Evolutionary conservation across 2,797 vertebrate species (phyloP), one percentile per base, ranked within the genome.

Genomic region (Scolopax rusticola): DNA sequence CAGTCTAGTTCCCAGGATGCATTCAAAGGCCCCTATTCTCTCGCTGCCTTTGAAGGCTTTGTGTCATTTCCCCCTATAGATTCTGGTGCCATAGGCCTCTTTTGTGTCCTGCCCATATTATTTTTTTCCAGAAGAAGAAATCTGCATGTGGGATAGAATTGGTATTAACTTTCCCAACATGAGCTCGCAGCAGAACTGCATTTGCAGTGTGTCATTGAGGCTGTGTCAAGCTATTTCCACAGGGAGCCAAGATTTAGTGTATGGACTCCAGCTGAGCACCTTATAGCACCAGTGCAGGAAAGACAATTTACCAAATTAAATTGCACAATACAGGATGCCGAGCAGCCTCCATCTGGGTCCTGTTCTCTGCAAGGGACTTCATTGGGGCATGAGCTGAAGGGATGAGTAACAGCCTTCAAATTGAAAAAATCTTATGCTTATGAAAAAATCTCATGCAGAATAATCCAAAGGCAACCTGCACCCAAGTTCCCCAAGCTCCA

Each of bases 221-320:
- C 54, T 69, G 19, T 68, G 76, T 28, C 86, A 64, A 89, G 80
- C 65, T 76, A 3, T 68, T 94, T 78, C 77, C 77, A 70, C 14
- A 25, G 71, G 89, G 76, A 96, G 56, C 65, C 30, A 85, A 63
- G 61, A 53, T 68, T 45, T 60, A 64, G 45, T 43, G 84, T 65
- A 38, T 24, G 69, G 60, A 6, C 32, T 82, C 89, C 83, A 75
- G 81, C 91, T 38, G 87, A 89, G 92, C 86, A 85, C 75, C 91
- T 80, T 51, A 38, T 28, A 69, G 69, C 87, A 76, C 69, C 63
- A 47, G 63, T 77, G 73, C 69, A 85, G 75, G 91, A 68, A 84
- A 85, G 76, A 70, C 75, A 95, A 84, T 91, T 92, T 95, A 82
- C 77, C 71, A 96, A 95, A 97, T 97, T 94, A 96, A 97, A 97